Evolutionary conservation across 2,888 invertebrate species (phyloP).

Genomic region (Leucophora obtusa): DNA sequence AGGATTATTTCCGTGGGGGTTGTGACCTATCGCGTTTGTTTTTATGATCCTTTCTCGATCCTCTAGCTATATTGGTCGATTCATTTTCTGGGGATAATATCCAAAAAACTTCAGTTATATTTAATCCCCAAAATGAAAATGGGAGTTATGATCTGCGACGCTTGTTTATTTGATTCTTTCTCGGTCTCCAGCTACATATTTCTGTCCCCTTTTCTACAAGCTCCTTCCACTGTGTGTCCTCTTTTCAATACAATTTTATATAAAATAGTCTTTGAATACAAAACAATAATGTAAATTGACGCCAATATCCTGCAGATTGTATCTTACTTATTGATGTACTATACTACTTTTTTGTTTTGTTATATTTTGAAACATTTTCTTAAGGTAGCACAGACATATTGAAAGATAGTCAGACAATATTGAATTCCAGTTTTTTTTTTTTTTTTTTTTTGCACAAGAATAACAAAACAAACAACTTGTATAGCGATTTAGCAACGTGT

Average conservation of each 20-base stretch:
- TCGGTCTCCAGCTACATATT: too few relatives aligned
- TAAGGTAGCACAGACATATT: background rate
- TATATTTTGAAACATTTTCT: slow-evolving; percentile 18
- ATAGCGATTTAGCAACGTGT: slow-evolving; percentile 58
- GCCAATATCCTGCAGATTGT: slow-evolving; percentile 61
- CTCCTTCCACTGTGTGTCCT: too few relatives aligned
- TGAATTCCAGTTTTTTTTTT: slow-evolving; percentile 28
- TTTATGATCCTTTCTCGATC: too few relatives aligned
- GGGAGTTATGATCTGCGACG: too few relatives aligned
- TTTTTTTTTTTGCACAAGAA: slow-evolving; percentile 20
- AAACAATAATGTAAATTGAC: slow-evolving; percentile 55
- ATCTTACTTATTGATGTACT: slow-evolving; percentile 46
- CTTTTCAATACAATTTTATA: slow-evolving; percentile 24
- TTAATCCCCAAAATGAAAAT: too few relatives aligned
- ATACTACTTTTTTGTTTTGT: background rate
- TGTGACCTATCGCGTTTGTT: too few relatives aligned
- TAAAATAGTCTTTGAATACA: slow-evolving; percentile 1
- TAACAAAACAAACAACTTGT: slow-evolving; percentile 22
- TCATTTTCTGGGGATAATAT: too few relatives aligned
- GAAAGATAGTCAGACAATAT: background rate
- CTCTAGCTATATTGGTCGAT: too few relatives aligned
- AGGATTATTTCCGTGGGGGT: too few relatives aligned
- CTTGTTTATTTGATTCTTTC: too few relatives aligned
- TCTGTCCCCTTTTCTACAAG: too few relatives aligned
- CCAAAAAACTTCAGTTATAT: too few relatives aligned